A percentile compares a stretch with the other conserved stretches of the same genome.
Conservation (phyloP, 37 sponge, comb jelly and placozoan species). For the Bolinopsis microptera region DNA sequence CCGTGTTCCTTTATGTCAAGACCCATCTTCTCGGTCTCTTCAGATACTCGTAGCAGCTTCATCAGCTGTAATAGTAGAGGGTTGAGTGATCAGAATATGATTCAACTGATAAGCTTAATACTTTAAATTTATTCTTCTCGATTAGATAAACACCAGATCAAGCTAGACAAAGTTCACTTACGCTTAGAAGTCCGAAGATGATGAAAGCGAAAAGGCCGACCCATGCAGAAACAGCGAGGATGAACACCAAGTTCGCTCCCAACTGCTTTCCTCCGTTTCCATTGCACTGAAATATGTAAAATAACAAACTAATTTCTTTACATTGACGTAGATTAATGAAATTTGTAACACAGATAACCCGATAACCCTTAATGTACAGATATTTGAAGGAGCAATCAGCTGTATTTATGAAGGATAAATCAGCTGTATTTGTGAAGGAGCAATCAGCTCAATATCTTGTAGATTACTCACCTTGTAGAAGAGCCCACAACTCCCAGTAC, state of each 20-base stretch:
- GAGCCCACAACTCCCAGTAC: slow-evolving; percentile 16
- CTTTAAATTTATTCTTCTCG: too few relatives aligned
- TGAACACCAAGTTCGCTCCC: neutral
- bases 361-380: too few relatives aligned
- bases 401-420: too few relatives aligned
- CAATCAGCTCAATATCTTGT: too few relatives aligned
- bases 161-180: neutral
- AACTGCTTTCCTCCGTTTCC: neutral
- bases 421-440: too few relatives aligned
- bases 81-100: neutral
- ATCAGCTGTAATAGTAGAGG: neutral
- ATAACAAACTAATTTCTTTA: too few relatives aligned
- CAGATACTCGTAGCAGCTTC: neutral
- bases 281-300: neutral
- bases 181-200: neutral
- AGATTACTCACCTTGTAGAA: slow-evolving; percentile 34
- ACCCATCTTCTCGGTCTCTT: neutral
- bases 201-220: neutral
- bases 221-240: neutral
- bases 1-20: slow-evolving; percentile 16
- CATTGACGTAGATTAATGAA: neutral
- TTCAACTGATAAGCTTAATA: too few relatives aligned
- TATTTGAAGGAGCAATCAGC: too few relatives aligned
- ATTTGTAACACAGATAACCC: neutral
- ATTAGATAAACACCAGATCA: too few relatives aligned